These are phyloP conservation scores for Luperina nickerlii DNA, from an alignment of 2,888 invertebrate genomes.

Conservation along the genomic window DNA sequence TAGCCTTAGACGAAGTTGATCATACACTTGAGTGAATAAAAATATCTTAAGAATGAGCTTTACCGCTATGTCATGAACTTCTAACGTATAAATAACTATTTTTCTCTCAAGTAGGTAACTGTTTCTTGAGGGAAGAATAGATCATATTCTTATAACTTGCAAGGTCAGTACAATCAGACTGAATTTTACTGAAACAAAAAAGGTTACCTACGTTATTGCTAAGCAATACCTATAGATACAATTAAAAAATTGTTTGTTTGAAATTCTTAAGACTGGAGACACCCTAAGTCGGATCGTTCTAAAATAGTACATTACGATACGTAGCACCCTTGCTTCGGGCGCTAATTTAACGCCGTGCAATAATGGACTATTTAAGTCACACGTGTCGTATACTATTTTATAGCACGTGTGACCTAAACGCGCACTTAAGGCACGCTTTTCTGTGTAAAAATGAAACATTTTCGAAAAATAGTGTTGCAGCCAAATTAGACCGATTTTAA, in stretches of 20 bases:
- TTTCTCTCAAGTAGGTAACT: background rate
- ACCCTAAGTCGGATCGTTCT: background rate
- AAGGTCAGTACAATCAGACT: background rate
- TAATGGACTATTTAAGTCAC: background rate
- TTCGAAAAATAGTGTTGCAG: no score
- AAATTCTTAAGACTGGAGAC: background rate
- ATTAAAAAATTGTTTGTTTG: background rate
- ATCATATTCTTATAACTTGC: background rate
- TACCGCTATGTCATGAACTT: background rate
- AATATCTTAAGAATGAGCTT: background rate
- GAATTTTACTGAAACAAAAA: background rate
- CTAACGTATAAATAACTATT: background rate
- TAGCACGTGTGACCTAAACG: background rate
- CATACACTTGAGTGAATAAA: background rate
- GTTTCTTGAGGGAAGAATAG: no score
- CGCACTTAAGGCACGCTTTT: background rate
- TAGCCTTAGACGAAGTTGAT: conserved; percentile 11
- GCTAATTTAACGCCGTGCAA: background rate
- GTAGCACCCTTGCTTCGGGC: no score
- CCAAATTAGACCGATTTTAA: no score
- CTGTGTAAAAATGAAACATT: no score
- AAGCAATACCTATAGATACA: background rate
- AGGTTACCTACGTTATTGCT: background rate
- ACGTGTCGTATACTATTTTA: background rate
- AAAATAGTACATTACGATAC: background rate